phyloP scores from a whole-genome alignment of 2,888 invertebrate genomes.

The Ophion costatus region DNA sequence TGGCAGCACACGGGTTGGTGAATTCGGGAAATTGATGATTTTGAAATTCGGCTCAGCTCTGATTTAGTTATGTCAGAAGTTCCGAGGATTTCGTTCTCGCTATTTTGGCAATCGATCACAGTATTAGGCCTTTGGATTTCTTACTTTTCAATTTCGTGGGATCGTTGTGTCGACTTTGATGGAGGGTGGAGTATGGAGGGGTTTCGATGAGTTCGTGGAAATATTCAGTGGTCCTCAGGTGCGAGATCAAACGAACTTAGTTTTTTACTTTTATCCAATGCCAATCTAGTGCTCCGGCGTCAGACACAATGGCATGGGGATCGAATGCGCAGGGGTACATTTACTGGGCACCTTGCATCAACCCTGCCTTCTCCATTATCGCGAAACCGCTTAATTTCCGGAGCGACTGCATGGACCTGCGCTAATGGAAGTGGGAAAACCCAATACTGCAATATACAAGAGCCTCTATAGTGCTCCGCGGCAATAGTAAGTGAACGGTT shows the following conservation, averaged over 20 bases:
- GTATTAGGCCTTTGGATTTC: neutral
- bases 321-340: neutral
- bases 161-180: neutral
- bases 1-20: neutral
- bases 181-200: neutral
- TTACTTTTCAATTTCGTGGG: neutral
- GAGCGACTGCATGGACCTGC: conserved; percentile 15
- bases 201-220: neutral
- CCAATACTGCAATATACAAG: neutral
- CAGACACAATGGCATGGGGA: neutral
- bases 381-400: conserved; percentile 65
- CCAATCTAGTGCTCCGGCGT: neutral
- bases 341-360: conserved; percentile 35
- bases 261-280: neutral
- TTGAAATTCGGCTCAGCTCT: no score
- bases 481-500: neutral
- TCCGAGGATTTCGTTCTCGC: neutral
- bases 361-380: conserved; percentile 65
- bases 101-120: neutral
- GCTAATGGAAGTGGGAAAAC: conserved; percentile 26
- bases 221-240: neutral
- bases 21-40: neutral
- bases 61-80: no score
- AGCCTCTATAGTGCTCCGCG: neutral
- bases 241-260: neutral